Percentiles rank a stretch among this genome's conserved stretches.
phyloP scores from a whole-genome alignment of 2,888 invertebrate genomes.

The Xanthia togata region DNA sequence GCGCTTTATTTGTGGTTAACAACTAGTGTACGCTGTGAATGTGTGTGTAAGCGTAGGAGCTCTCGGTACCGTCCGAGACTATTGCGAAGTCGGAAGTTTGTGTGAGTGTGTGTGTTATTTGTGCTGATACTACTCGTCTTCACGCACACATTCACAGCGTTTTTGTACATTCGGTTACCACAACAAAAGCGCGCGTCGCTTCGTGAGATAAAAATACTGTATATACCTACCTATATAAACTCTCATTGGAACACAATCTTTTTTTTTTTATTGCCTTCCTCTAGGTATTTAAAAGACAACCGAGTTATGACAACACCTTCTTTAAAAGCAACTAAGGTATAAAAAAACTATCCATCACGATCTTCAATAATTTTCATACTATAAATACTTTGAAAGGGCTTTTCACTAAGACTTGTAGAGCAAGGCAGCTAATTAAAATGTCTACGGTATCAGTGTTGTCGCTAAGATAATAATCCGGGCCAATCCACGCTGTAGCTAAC shows the following conservation, averaged over 20 bases:
- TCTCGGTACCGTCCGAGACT: too few relatives aligned
- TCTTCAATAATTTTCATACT: not conserved
- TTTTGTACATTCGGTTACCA: not conserved
- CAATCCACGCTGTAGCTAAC: slow-evolving; percentile 53
- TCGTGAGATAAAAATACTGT: too few relatives aligned
- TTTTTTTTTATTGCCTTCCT: not conserved
- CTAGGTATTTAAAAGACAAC: not conserved
- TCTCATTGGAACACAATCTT: not conserved
- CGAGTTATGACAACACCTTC: not conserved
- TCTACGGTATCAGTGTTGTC: slow-evolving; percentile 54
- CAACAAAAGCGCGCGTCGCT: too few relatives aligned
- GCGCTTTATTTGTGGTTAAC: too few relatives aligned
- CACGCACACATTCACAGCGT: too few relatives aligned
- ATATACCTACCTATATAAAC: too few relatives aligned
- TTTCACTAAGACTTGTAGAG: slow-evolving; percentile 10
- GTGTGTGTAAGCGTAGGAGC: too few relatives aligned
- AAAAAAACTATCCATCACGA: not conserved
- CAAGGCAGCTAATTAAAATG: slow-evolving; percentile 51
- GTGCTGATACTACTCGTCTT: too few relatives aligned
- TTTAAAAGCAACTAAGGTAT: not conserved
- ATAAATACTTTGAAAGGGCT: slow-evolving; percentile 15
- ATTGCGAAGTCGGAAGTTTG: too few relatives aligned
- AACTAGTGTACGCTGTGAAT: too few relatives aligned
- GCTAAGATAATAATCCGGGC: slow-evolving; percentile 64
- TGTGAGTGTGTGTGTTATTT: too few relatives aligned